These are phyloP conservation scores for Oikopleura dioica DNA, from an alignment of 23 tunicate genomes.

Conservation along the genomic window DNA sequence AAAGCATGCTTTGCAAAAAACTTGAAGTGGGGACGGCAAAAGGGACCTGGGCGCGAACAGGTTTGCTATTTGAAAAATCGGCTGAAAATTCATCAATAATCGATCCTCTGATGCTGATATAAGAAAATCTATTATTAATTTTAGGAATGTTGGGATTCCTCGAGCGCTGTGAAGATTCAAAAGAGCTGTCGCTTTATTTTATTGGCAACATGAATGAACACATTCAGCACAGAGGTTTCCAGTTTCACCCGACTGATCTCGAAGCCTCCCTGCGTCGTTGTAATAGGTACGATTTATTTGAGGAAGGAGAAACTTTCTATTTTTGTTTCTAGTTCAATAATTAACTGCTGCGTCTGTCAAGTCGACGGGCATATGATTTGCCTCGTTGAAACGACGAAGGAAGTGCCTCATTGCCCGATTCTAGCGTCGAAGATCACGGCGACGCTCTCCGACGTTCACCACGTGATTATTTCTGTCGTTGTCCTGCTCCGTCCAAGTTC, in stretches of 20 bases:
- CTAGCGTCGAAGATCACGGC: conserved; percentile 1
- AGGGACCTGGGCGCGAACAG: neutral
- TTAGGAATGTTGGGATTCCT: conserved; percentile 3
- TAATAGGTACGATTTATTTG: neutral
- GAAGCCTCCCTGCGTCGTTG: neutral
- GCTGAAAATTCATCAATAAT: neutral
- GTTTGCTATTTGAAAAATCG: neutral
- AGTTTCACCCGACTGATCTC: neutral
- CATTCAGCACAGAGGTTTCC: conserved; percentile 6
- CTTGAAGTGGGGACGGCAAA: conserved; percentile 2
- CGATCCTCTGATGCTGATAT: neutral
- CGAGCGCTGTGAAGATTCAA: neutral
- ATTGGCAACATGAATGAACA: conserved; percentile 10
- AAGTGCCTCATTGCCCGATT: neutral
- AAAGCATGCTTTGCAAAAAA: neutral
- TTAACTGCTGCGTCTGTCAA: conserved; percentile 1
- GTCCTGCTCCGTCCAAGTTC: neutral
- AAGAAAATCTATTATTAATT: neutral
- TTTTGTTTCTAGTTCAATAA: neutral
- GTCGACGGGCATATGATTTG: neutral
- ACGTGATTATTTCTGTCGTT: neutral
- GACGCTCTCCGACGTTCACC: neutral
- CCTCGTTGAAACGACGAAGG: neutral
- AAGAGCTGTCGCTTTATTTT: neutral
- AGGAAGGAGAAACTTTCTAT: neutral